Base-by-base conservation (phyloP, 2,113 vertebrate genomes). In the Amphiprion percula region DNA sequence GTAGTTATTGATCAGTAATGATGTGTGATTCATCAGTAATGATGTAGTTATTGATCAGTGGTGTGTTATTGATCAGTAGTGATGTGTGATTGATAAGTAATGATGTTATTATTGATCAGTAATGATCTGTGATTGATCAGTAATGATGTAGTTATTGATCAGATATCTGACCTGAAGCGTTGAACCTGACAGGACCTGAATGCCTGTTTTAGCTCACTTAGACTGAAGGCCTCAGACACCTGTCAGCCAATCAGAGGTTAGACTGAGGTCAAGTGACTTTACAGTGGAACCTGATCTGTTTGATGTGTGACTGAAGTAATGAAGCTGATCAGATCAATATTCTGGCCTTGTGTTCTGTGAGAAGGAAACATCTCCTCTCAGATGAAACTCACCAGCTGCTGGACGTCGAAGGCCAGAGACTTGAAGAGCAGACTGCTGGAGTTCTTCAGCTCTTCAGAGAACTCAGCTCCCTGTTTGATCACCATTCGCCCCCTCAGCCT, bases 401-500 rank as follows among this genome's bases (percentile, higher is more conserved):
- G 85, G 7, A 92, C 7, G 4, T 95, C 93, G 1, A 87, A 95
- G 17, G 94, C 93, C 79, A 95, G 66, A 9, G 91, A 74, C 73
- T 94, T 95, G 28, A 94, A 95, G 2, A 10, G 4, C 3, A 16
- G 7, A 4, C 90, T 94, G 80, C 87, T 90, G 66, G 47, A 79
- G 84, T 95, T 93, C 4, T 33, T 90, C 60, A 95, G 91, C 6
- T 95, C 88, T 0, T 92, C 77, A 0, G 86, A 87, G 62, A 94
- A 95, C 1, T 26, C 11, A 0, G 77, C 90, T 28, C 94, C 94
- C 0, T 68, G 62, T 1, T 53, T 21, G 49, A 95, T 93, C 53
- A 33, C 62, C 72, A 95, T 74, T 1, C 5, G 80, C 7, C 91
- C 95, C 0, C 6, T 66, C 56, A 93, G 82, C 46, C 24, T 44